Base-by-base conservation (phyloP, 2,113 vertebrate species). In the Gambusia holbrooki region DNA sequence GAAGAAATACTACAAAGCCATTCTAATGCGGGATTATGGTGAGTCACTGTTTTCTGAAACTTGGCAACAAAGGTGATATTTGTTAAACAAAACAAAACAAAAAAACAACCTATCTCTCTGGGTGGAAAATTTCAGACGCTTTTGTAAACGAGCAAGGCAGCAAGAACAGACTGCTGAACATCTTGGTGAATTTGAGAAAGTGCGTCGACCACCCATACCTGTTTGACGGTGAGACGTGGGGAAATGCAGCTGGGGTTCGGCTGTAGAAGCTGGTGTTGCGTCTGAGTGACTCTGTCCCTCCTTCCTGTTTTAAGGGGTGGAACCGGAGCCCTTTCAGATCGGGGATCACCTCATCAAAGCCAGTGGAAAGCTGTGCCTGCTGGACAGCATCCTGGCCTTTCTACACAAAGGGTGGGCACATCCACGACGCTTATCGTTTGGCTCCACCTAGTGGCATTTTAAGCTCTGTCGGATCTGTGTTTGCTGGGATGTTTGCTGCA, bases 251-350 rank as follows among this genome's bases (percentile, higher is more conserved):
- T 48, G 2, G 0, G 17, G 25, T 48, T 19, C 1, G 14, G 8
- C 2, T 27, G 15, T 62, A 32, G 7, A 32, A 28, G 29, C 12
- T 17, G 12, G 22, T 4, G 3, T 8, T 28, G 3, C 0, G 10
- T 27, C 2, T 35, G 3, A 14, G 1, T 12, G 14, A 13, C 19
- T 63, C 63, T 14, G 13, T n/a, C 6, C 5, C 7, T 29, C 14
- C 58, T 37, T 73, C 40, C 35, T 48, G 15, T 2, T 2, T 2
- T 2, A 68, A 99, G 97, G 97, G 51, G 96, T 98, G 79, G 97
- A 99, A 66, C 97, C 97, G 25, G 97, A 99, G 83, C 97, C 97
- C 0, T 98, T 98, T 91, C 94, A 95, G 84, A 96, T 97, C 82
- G 97, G 97, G 75, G 95, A 98, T 11, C 97, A 99, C 85, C 93